Percentiles rank a stretch among this genome's conserved stretches.
Evolutionary conservation across 2,113 vertebrate species (phyloP).

Genomic region (Chamaea fasciata): DNA sequence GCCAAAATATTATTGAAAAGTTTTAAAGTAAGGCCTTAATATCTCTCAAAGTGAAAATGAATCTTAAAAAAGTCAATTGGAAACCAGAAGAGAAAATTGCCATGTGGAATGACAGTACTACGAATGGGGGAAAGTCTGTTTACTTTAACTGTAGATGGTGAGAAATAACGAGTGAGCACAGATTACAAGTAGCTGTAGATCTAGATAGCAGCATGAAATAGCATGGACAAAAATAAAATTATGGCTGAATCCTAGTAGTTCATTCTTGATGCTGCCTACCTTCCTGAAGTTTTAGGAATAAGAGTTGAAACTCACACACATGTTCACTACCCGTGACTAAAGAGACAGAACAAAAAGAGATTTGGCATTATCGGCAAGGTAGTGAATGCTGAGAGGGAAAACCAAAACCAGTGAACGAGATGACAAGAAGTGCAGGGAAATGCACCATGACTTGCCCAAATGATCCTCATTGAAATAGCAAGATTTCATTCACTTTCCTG

Average conservation of each 20-base stretch:
- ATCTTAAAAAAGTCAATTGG: not conserved
- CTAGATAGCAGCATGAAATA: not conserved
- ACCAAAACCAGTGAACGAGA: too few species aligned
- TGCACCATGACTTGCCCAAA: too few species aligned
- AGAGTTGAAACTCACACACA: not conserved
- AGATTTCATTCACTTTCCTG: too few species aligned
- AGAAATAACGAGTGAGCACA: not conserved
- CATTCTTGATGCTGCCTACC: not conserved
- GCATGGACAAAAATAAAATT: rapidly evolving
- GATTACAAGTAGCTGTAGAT: not conserved
- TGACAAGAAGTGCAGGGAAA: too few species aligned
- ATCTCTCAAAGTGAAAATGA: not conserved
- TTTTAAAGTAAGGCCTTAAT: not conserved
- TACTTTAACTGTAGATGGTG: not conserved
- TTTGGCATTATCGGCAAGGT: not conserved
- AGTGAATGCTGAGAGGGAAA: not conserved
- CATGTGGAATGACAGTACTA: not conserved
- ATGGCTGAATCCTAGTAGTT: not conserved
- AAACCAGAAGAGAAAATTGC: not conserved
- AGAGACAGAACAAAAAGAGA: not conserved
- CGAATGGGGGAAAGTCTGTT: not conserved
- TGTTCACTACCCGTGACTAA: not conserved
- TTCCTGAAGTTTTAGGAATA: not conserved
- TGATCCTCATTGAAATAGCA: too few species aligned
- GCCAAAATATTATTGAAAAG: not conserved